Conservation (phyloP, 2,888 invertebrate genomes). For the Pyrgus malvae region DNA sequence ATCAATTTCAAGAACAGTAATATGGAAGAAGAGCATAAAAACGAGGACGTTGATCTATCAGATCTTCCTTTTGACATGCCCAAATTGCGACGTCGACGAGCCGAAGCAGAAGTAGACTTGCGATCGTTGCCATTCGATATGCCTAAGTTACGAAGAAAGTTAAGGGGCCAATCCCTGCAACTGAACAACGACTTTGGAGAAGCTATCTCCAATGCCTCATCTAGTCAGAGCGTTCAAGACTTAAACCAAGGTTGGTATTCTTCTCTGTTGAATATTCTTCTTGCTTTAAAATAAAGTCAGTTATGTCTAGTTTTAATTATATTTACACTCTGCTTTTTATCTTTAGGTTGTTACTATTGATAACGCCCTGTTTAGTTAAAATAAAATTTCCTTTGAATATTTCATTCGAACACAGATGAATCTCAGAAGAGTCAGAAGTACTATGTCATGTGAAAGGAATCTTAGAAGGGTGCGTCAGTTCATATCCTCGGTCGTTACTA, state of each 20-base stretch:
- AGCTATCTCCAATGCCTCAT: slow-evolving; percentile 90
- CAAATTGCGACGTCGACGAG: slow-evolving; percentile 87
- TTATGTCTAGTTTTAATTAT: too few species aligned
- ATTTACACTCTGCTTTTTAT: too few species aligned
- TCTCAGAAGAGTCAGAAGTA: too few species aligned
- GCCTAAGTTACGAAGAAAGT: slow-evolving; percentile 91
- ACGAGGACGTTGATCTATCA: slow-evolving; percentile 85
- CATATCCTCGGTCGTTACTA: slow-evolving; percentile 57
- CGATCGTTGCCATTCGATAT: slow-evolving; percentile 94
- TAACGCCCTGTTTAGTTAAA: too few species aligned
- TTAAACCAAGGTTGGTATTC: slow-evolving; percentile 84
- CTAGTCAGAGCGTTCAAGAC: slow-evolving; percentile 90
- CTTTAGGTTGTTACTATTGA: too few species aligned
- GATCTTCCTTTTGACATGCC: slow-evolving; percentile 96
- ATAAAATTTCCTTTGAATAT: not conserved
- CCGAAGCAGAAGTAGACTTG: slow-evolving; percentile 90
- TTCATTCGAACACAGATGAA: too few species aligned
- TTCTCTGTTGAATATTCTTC: too few species aligned
- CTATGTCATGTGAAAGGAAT: too few species aligned
- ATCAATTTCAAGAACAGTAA: slow-evolving; percentile 83
- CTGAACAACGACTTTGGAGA: slow-evolving; percentile 85
- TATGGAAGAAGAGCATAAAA: slow-evolving; percentile 72
- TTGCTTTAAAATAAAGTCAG: too few species aligned
- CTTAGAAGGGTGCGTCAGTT: slow-evolving; percentile 64
- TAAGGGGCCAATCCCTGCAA: slow-evolving; percentile 83